Conservation (phyloP, 2,113 vertebrate species). For the Bungarus multicinctus region DNA sequence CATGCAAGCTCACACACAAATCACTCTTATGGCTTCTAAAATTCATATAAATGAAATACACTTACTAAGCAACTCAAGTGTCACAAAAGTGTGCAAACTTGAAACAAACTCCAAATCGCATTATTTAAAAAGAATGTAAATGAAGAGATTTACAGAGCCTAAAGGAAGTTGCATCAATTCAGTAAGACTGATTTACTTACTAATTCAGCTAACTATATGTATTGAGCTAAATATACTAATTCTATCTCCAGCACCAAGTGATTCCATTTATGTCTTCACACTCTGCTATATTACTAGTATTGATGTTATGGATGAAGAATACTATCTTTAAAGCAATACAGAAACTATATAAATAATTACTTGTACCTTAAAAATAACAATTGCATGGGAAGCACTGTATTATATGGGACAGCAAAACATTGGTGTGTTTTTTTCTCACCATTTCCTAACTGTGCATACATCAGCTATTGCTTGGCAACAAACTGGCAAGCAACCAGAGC, state of each 20-base stretch:
- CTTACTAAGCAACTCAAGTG: not conserved
- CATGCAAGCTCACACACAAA: not conserved
- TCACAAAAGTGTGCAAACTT: not conserved
- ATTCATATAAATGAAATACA: not conserved
- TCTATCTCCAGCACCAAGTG: slow-evolving; percentile 10
- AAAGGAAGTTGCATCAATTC: not conserved
- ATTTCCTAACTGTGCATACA: slow-evolving; percentile 55
- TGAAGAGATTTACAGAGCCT: not conserved
- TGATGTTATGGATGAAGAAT: slow-evolving; percentile 32
- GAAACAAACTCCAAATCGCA: not conserved
- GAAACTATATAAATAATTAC: slow-evolving; percentile 53
- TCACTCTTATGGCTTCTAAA: not conserved
- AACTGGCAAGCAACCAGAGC: slow-evolving; percentile 51
- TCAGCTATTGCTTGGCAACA: slow-evolving; percentile 59
- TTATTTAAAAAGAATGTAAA: not conserved
- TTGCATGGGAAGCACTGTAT: slow-evolving; percentile 43
- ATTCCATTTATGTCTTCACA: slow-evolving; percentile 35
- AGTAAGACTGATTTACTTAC: not conserved
- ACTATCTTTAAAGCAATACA: slow-evolving; percentile 48
- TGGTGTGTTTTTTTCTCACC: slow-evolving; percentile 47
- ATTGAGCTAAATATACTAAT: slow-evolving; percentile 16
- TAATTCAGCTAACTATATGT: not conserved
- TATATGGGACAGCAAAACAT: slow-evolving; percentile 35
- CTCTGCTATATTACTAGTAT: slow-evolving; percentile 9
- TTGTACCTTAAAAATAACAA: slow-evolving; percentile 62